Conservation (phyloP, 2,888 invertebrate species). For the Julus scanicus region DNA sequence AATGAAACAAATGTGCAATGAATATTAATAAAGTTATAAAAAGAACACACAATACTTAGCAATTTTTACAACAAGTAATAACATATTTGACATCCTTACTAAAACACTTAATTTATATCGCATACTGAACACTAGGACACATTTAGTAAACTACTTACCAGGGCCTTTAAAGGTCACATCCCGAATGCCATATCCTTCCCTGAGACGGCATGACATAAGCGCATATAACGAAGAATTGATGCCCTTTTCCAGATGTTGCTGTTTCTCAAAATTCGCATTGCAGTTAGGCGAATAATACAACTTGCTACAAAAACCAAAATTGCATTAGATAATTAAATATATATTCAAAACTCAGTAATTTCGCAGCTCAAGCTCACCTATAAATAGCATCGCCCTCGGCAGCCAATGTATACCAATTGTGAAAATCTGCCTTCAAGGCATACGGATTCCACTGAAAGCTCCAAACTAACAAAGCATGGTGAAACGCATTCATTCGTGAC, state of each 20-base stretch:
- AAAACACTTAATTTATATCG: too few relatives aligned
- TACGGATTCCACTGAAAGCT: constrained; percentile 70
- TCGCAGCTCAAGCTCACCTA: not conserved
- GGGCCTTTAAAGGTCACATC: constrained; percentile 65
- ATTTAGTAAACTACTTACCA: not conserved
- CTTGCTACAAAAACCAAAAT: not conserved
- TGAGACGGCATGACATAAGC: constrained; percentile 77
- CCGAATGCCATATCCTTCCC: constrained; percentile 80
- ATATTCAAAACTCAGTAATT: not conserved
- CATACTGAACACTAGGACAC: too few relatives aligned
- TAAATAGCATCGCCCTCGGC: constrained; percentile 25
- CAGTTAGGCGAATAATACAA: constrained; percentile 26
- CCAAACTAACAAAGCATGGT: constrained; percentile 73
- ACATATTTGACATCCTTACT: too few relatives aligned
- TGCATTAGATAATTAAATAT: not conserved
- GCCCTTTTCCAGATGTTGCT: constrained; percentile 74
- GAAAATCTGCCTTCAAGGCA: constrained; percentile 62
- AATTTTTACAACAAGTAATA: too few relatives aligned
- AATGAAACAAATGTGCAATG: too few relatives aligned
- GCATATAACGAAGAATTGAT: constrained; percentile 68
- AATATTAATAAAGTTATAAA: too few relatives aligned
- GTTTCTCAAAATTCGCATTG: constrained; percentile 69
- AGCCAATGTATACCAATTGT: constrained; percentile 62
- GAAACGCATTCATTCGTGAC: constrained; percentile 71
- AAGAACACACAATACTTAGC: too few relatives aligned